Evolutionary conservation across 35 echinoderm and acorn worm genomes (phyloP).

Genomic region (Stichopus chloronotus): DNA sequence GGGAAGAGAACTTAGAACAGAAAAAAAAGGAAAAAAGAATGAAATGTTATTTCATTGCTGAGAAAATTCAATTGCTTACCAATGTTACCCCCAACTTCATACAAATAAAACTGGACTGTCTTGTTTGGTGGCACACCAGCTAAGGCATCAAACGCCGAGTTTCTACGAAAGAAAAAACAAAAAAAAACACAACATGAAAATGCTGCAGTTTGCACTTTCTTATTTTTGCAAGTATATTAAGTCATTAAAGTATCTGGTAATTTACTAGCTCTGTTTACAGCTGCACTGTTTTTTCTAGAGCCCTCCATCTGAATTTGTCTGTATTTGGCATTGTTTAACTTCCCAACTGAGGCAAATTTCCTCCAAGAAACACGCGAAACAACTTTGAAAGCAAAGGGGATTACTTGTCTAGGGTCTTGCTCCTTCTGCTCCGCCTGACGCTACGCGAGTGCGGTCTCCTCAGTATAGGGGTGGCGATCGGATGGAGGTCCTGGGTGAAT

Average conservation of each 20-base stretch:
- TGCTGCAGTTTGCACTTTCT: no score
- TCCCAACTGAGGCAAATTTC: no score
- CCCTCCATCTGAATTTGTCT: no score
- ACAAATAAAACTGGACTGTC: constrained; percentile 79
- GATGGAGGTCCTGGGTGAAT: constrained; percentile 79
- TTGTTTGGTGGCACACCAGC: constrained; percentile 67
- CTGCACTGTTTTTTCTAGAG: no score
- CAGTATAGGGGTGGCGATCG: constrained; percentile 19
- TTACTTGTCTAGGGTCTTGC: constrained; percentile 60
- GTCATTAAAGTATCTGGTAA: no score
- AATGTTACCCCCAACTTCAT: constrained; percentile 92
- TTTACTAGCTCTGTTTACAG: no score
- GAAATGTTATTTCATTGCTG: background rate
- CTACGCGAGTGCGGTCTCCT: constrained; percentile 54
- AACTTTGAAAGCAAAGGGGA: background rate
- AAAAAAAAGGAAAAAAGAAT: background rate
- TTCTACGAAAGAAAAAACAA: background rate
- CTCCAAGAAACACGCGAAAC: no score
- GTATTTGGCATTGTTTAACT: no score
- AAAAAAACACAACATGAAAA: background rate
- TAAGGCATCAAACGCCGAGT: constrained; percentile 43
- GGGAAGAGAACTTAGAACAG: background rate
- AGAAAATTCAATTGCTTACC: constrained; percentile 71
- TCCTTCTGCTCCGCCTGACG: constrained; percentile 66
- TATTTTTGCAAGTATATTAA: no score